Percentiles rank a stretch among this genome's conserved stretches.
These are phyloP conservation scores for Acanthaster planci DNA, from an alignment of 35 echinoderm and acorn worm species.

Conservation along the genomic window DNA sequence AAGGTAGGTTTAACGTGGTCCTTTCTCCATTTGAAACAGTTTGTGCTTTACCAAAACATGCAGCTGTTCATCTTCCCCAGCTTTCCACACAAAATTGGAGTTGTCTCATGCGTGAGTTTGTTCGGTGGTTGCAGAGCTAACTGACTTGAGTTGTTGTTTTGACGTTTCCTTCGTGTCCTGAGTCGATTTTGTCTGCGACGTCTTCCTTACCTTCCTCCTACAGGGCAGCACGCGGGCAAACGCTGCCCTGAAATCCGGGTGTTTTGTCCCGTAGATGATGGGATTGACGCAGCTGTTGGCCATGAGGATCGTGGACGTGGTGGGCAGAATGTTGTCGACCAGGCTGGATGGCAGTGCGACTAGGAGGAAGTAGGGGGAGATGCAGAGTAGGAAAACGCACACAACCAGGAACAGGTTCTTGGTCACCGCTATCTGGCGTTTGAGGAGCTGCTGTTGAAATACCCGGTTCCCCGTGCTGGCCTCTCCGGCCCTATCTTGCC, in stretches of 20 bases:
- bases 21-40: no score
- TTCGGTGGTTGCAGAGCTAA: no score
- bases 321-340: neutral
- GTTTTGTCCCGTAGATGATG: constrained; percentile 54
- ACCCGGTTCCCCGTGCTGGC: neutral
- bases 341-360: neutral
- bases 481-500: neutral
- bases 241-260: constrained; percentile 47
- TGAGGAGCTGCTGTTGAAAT: neutral
- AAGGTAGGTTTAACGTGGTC: no score
- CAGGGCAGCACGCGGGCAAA: constrained; percentile 5
- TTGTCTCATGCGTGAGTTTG: no score
- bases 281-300: constrained; percentile 52
- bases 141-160: no score
- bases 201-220: neutral
- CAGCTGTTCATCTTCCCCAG: no score
- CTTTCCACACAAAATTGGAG: no score
- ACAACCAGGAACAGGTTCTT: constrained; percentile 54
- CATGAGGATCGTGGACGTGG: constrained; percentile 35
- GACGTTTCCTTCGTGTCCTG: no score
- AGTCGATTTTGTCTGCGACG: no score
- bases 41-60: no score
- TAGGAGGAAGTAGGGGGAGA: constrained; percentile 31
- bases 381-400: constrained; percentile 46
- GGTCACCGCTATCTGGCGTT: constrained; percentile 47